A percentile compares a stretch with the other conserved stretches of the same genome.
Conservation (phyloP, 2,113 vertebrate genomes). For the Brevimyrus niger region DNA sequence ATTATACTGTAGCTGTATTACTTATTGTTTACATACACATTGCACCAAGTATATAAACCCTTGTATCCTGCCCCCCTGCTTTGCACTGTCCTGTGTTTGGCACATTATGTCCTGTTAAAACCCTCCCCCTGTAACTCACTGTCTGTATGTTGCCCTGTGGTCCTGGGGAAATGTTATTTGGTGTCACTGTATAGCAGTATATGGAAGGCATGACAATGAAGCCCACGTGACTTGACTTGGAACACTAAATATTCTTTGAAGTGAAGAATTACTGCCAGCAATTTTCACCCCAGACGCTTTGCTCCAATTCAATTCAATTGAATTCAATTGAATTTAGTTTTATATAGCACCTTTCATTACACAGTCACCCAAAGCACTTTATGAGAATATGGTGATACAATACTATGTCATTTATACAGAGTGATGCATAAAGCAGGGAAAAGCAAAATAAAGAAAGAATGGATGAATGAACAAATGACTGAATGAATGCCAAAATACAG, state of each 20-base stretch:
- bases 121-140: not conserved
- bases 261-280: not conserved
- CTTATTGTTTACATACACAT: not conserved
- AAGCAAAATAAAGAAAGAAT: not conserved
- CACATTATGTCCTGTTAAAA: not conserved
- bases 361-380: not conserved
- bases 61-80: not conserved
- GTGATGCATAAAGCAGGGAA: not conserved
- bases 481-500: not conserved
- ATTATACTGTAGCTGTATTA: not conserved
- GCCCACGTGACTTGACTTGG: not conserved
- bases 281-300: not conserved
- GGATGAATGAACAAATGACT: not conserved
- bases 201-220: not conserved
- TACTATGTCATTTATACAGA: not conserved
- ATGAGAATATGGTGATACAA: not conserved
- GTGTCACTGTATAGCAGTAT: not conserved
- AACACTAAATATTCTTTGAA: not conserved
- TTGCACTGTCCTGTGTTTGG: not conserved
- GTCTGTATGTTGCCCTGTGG: not conserved
- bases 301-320: not conserved
- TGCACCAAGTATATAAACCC: not conserved
- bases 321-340: not conserved
- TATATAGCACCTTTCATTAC: not conserved
- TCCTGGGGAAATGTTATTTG: not conserved